Conservation (phyloP, 2,888 invertebrate species). For the Adineta ricciae region DNA sequence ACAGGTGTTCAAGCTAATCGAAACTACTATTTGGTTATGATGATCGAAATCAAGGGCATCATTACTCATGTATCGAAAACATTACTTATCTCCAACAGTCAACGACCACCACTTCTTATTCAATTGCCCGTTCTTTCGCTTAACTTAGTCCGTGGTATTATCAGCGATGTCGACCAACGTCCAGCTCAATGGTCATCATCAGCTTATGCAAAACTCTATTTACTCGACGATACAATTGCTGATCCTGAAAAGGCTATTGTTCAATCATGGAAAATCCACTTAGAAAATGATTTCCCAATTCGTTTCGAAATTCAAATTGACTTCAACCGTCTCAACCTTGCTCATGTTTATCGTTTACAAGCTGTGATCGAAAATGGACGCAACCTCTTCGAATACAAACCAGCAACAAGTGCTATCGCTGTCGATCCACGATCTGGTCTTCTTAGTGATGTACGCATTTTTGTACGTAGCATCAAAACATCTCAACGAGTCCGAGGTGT, state of each 20-base stretch:
- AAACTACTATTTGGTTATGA: background rate
- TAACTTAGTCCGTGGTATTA: background rate
- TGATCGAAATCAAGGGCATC: background rate
- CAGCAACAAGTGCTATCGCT: background rate
- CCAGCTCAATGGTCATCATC: slow-evolving; percentile 17
- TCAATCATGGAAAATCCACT: background rate
- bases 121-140: background rate
- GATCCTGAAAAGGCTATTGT: background rate
- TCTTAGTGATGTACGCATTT: background rate
- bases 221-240: background rate
- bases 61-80: background rate
- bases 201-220: background rate
- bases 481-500: background rate
- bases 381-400: background rate
- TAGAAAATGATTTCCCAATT: slow-evolving; percentile 14
- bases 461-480: background rate
- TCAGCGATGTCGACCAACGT: background rate
- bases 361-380: background rate
- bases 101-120: slow-evolving; percentile 16
- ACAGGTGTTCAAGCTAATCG: background rate
- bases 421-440: background rate
- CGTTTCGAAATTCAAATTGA: slow-evolving; percentile 4
- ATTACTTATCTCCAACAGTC: background rate
- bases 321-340: background rate
- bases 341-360: background rate